These are phyloP conservation scores for Malurus leucopterus DNA, from an alignment of 2,797 vertebrate species.

Conservation along the genomic window DNA sequence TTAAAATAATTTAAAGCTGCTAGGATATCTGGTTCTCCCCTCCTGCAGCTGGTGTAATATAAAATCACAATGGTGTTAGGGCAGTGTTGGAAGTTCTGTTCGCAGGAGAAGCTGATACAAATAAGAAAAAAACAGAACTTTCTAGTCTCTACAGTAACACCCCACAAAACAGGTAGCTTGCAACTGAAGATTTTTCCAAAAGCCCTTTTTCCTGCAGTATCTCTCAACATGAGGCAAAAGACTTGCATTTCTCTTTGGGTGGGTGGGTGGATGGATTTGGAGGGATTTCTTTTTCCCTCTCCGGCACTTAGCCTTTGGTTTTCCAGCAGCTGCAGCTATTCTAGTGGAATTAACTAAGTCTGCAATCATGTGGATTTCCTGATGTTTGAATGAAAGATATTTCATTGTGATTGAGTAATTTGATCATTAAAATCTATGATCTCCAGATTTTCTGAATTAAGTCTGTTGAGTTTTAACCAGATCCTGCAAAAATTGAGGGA, in stretches of 20 bases:
- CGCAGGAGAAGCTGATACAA: neutral
- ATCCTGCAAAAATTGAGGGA: slow-evolving; percentile 16
- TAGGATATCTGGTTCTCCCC: neutral
- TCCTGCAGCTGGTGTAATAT: neutral
- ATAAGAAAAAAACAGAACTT: neutral
- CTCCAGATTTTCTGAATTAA: slow-evolving; percentile 52
- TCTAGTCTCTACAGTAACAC: neutral
- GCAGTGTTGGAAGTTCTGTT: neutral
- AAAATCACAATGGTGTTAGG: neutral
- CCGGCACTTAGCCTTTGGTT: slow-evolving; percentile 1
- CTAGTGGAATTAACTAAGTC: slow-evolving; percentile 1
- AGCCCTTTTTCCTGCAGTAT: neutral
- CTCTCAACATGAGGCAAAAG: neutral
- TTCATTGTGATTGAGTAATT: slow-evolving; percentile 38
- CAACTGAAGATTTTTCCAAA: neutral
- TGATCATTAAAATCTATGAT: slow-evolving; percentile 23
- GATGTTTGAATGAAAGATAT: slow-evolving; percentile 35
- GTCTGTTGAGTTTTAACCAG: slow-evolving; percentile 25
- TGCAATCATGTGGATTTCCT: slow-evolving; percentile 37
- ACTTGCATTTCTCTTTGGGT: neutral
- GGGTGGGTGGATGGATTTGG: neutral
- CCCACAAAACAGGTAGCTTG: neutral
- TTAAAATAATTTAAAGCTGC: neutral
- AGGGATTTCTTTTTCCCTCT: neutral
- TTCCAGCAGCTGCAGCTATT: slow-evolving; percentile 39